Conservation (phyloP, 2,797 vertebrate species). For the Sphaeramia orbicularis region DNA sequence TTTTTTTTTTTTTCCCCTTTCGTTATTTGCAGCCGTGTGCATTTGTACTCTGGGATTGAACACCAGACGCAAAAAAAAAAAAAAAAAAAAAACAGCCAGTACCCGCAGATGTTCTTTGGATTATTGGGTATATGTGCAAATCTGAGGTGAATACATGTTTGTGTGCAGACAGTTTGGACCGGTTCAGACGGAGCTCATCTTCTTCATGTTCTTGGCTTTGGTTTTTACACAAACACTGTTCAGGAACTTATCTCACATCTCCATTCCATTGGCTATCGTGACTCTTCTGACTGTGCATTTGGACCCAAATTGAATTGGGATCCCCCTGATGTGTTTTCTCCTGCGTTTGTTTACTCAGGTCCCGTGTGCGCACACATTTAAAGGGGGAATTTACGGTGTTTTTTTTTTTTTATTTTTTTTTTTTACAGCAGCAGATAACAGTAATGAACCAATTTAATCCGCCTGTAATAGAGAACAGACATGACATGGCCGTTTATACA, state of each 20-base stretch:
- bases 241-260: slow-evolving; percentile 39
- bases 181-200: too few species aligned
- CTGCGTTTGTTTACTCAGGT: slow-evolving; percentile 11
- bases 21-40: background rate
- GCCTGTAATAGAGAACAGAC: background rate
- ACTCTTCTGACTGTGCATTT: background rate
- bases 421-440: too few species aligned
- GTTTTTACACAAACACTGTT: too few species aligned
- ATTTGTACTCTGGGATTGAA: background rate
- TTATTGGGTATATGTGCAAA: too few species aligned
- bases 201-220: too few species aligned
- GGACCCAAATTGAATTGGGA: slow-evolving; percentile 16
- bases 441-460: background rate
- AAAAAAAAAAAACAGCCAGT: too few species aligned
- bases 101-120: background rate
- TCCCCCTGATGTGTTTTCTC: slow-evolving; percentile 12
- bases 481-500: slow-evolving; percentile 23
- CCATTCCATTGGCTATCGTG: background rate
- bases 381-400: too few species aligned
- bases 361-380: background rate
- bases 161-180: too few species aligned
- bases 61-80: background rate
- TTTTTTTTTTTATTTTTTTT: too few species aligned
- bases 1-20: background rate
- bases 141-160: too few species aligned